Evolutionary conservation across 1,140 invertebrate genomes (phyloP), one percentile per base, ranked within the genome.

Genomic region (Hydropsyche tenuis): DNA sequence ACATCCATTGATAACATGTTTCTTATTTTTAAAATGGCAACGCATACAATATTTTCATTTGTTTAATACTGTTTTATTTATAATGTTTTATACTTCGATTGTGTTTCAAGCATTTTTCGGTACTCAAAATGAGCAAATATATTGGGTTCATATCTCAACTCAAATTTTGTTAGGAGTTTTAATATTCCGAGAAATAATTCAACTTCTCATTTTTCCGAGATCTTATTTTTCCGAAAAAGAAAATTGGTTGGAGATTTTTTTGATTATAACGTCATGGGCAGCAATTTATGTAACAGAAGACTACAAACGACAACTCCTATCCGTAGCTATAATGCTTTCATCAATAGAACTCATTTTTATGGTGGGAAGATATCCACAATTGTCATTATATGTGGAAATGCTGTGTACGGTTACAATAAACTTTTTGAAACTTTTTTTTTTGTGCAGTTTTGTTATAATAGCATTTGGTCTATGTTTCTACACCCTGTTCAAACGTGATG

Each of bases 381-480:
- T 91, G 18, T 93, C 92, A 1, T 93, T 90, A 4, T 88, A 92
- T 75, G 90, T 94, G 72, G 89, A 93, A 18, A 93, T 94, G 89
- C 85, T 94, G 51, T 88, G 88, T 75, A 92, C 89, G 0, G 92
- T 94, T 0, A 91, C 91, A 0, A 87, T 87, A 78, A 94, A 91
- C 74, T 94, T 94, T 77, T 86, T 92, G 6, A 91, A 92, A 79
- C 93, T 93, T 75, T 84, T 95, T 1, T 81, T 90, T 0, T 91
- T 92, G 81, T 94, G 94, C 79, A 90, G 90, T 0, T 89, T 93
- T 75, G 84, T 94, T 27, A 91, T 94, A 6, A 82, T 93, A 16
- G 92, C 92, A 0, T 95, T 94, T 80, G 91, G 90, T 0, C 79
- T 94, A 25, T 91, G 92, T 78, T 95, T 94, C 78, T 93, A 90